A percentile compares a stretch with the other conserved stretches of the same genome.
These are phyloP conservation scores for Euzetes globulus DNA, from an alignment of 2,888 invertebrate genomes.

Conservation along the genomic window DNA sequence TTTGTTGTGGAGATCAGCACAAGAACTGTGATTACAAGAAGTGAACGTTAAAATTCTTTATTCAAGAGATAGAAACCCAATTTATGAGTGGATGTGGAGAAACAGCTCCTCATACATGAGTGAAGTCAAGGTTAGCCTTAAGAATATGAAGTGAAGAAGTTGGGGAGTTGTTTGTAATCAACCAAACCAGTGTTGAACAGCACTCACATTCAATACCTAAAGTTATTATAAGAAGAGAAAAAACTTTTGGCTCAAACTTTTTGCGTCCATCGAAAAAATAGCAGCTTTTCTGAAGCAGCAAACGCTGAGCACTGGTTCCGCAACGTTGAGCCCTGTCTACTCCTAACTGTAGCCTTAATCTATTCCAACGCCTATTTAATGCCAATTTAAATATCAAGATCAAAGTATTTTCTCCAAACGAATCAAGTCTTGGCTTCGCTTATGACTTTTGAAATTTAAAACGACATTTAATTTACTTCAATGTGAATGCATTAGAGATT, in stretches of 20 bases:
- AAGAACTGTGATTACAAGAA: not conserved
- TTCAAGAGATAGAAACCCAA: not conserved
- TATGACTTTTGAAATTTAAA: too few species aligned
- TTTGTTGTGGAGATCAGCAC: not conserved
- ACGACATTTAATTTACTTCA: too few species aligned
- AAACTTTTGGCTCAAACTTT: not conserved
- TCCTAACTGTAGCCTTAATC: constrained; percentile 19
- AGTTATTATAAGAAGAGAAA: not conserved
- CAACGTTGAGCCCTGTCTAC: constrained; percentile 1
- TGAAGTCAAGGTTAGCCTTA: constrained; percentile 19
- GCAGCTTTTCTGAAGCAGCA: not conserved
- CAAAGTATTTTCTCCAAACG: not conserved
- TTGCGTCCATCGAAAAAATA: not conserved
- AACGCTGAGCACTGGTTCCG: constrained; percentile 8
- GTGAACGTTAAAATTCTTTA: constrained; percentile 7
- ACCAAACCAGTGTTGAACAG: too few species aligned
- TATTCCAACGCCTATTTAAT: constrained; percentile 21
- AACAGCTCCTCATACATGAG: not conserved
- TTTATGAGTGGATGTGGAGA: constrained; percentile 8
- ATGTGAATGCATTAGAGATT: not conserved
- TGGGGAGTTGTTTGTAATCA: not conserved
- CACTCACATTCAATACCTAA: not conserved
- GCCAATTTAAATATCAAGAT: not conserved
- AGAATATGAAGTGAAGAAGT: not conserved
- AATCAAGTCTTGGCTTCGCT: not conserved